A percentile compares a stretch with the other conserved stretches of the same genome.
These are phyloP conservation scores for Drosophila serrata DNA, from an alignment of 1,140 invertebrate genomes.

Conservation along the genomic window DNA sequence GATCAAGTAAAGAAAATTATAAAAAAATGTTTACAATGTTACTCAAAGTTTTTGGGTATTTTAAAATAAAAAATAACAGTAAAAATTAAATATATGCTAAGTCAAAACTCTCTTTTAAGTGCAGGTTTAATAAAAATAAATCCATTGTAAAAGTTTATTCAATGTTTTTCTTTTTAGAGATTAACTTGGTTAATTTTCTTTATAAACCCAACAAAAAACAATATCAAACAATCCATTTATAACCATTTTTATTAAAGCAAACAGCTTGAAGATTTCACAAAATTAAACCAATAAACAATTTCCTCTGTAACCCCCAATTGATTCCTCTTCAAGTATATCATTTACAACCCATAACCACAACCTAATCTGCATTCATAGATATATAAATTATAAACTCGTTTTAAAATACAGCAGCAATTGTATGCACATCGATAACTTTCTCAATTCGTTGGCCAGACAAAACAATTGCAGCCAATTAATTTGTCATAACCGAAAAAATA, in stretches of 20 bases:
- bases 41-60: too few relatives aligned
- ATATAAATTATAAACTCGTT: neutral
- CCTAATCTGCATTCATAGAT: slow-evolving; percentile 30
- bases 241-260: neutral
- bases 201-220: neutral
- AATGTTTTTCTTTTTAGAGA: neutral
- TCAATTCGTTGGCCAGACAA: slow-evolving; percentile 21
- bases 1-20: too few relatives aligned
- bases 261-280: neutral
- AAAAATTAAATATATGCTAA: too few relatives aligned
- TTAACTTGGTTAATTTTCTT: neutral
- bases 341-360: slow-evolving; percentile 5
- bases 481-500: slow-evolving; percentile 70
- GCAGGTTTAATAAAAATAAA: neutral
- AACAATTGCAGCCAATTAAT: slow-evolving; percentile 77
- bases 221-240: neutral
- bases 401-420: slow-evolving; percentile 10
- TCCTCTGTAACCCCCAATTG: neutral
- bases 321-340: slow-evolving; percentile 5
- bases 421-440: slow-evolving; percentile 60
- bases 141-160: neutral
- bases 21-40: neutral
- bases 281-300: neutral
- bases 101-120: neutral
- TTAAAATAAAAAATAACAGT: neutral